phyloP scores from a whole-genome alignment of 1,140 invertebrate genomes.

The Cataglyphis hispanica region DNA sequence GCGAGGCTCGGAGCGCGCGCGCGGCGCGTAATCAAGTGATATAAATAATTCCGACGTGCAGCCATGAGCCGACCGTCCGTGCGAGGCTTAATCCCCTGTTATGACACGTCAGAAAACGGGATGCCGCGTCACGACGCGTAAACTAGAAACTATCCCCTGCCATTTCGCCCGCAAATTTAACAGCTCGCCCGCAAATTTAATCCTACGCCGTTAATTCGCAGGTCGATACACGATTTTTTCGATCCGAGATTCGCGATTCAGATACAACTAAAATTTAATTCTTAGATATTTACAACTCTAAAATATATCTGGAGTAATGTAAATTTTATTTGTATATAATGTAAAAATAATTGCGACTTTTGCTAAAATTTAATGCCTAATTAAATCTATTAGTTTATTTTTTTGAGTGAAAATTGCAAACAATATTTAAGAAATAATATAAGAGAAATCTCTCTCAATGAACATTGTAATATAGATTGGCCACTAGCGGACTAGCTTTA shows the following conservation, averaged over 20 bases:
- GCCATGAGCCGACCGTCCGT: slow-evolving; percentile 77
- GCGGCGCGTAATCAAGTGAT: slow-evolving; percentile 82
- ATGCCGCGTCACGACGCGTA: slow-evolving; percentile 36
- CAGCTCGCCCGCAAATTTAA: background rate
- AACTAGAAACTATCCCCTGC: background rate
- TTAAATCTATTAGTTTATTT: slow-evolving; percentile 14
- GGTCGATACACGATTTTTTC: background rate
- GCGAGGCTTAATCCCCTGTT: slow-evolving; percentile 79
- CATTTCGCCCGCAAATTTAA: background rate
- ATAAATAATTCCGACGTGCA: slow-evolving; percentile 83
- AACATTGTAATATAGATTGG: slow-evolving; percentile 15
- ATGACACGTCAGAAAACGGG: slow-evolving; percentile 80
- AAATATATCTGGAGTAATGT: background rate
- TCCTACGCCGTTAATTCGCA: background rate
- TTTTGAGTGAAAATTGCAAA: background rate
- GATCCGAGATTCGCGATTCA: background rate
- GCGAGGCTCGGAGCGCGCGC: slow-evolving; percentile 63
- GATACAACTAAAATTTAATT: background rate
- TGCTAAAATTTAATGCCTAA: background rate
- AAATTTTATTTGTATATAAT: background rate
- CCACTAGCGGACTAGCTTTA: slow-evolving; percentile 38
- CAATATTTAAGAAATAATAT: slow-evolving; percentile 18
- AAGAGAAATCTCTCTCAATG: background rate
- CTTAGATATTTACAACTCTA: too few relatives aligned
- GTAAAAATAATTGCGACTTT: background rate